These are phyloP conservation scores for Amphibalanus amphitrite DNA, from an alignment of 1,140 invertebrate species.

Conservation along the genomic window DNA sequence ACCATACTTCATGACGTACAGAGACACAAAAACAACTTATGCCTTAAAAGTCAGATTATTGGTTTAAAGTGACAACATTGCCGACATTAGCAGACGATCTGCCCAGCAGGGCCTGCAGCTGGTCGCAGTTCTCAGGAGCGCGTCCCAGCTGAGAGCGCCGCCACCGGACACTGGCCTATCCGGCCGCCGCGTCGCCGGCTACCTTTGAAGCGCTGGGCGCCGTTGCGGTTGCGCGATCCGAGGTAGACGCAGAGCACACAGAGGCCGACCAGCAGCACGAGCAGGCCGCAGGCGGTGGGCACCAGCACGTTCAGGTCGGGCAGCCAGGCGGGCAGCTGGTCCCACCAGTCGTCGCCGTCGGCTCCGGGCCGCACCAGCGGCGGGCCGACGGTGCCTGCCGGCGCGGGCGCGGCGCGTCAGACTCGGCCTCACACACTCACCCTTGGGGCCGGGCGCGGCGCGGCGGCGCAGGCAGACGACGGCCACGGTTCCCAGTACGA, in stretches of 20 bases:
- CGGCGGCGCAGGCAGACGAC: slow-evolving; percentile 56
- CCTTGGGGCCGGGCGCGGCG: slow-evolving; percentile 17
- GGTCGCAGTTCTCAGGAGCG: too few relatives aligned
- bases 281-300: slow-evolving; percentile 59
- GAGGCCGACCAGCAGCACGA: slow-evolving; percentile 71
- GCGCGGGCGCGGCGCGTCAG: background rate
- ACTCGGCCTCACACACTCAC: background rate
- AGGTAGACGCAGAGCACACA: slow-evolving; percentile 57
- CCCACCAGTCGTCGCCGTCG: slow-evolving; percentile 31
- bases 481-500: slow-evolving; percentile 77
- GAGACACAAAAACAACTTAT: too few relatives aligned
- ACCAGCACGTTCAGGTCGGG: slow-evolving; percentile 63
- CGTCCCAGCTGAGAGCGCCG: background rate
- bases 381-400: background rate
- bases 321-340: slow-evolving; percentile 60
- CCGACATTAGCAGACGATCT: too few relatives aligned
- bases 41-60: too few relatives aligned
- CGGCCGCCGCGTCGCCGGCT: background rate
- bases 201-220: background rate
- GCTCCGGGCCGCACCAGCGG: slow-evolving; percentile 26
- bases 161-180: too few relatives aligned
- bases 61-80: too few relatives aligned
- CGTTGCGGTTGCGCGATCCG: background rate
- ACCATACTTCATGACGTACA: too few relatives aligned
- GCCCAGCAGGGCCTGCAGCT: too few relatives aligned